Evolutionary conservation across 2,113 vertebrate genomes (phyloP).

Genomic region (Pelodiscus sinensis): DNA sequence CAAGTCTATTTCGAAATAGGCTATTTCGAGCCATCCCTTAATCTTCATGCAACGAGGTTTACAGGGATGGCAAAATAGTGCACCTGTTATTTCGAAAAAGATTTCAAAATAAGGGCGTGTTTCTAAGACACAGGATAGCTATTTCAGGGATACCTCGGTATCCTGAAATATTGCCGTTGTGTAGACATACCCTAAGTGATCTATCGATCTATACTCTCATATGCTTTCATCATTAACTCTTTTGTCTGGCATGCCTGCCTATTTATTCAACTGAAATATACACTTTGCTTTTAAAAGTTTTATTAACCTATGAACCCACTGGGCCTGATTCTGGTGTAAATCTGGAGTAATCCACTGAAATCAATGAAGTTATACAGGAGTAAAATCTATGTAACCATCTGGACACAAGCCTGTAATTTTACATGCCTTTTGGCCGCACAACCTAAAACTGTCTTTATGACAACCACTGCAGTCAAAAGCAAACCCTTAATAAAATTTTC

Average conservation of each 20-base stretch:
- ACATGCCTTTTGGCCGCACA: not conserved
- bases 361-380: not conserved
- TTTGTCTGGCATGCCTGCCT: constrained; percentile 3
- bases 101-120: too few relatives aligned
- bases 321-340: not conserved
- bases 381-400: fast-evolving
- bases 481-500: fast-evolving
- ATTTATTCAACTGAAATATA: constrained; percentile 55
- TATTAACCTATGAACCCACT: constrained; percentile 35
- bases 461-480: fast-evolving
- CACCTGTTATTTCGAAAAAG: too few relatives aligned
- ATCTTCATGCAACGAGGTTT: too few relatives aligned
- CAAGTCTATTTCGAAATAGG: too few relatives aligned
- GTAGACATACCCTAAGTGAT: not conserved
- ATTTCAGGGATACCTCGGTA: too few relatives aligned
- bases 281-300: constrained; percentile 57
- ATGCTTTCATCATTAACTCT: not conserved
- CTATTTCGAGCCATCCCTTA: too few relatives aligned
- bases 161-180: too few relatives aligned
- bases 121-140: too few relatives aligned
- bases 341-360: not conserved
- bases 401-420: not conserved
- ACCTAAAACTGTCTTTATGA: not conserved
- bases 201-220: not conserved
- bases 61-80: too few relatives aligned